A percentile compares a stretch with the other conserved stretches of the same genome.
These are phyloP conservation scores for Drosophila anomelani DNA, from an alignment of 2,888 invertebrate genomes.

Conservation along the genomic window DNA sequence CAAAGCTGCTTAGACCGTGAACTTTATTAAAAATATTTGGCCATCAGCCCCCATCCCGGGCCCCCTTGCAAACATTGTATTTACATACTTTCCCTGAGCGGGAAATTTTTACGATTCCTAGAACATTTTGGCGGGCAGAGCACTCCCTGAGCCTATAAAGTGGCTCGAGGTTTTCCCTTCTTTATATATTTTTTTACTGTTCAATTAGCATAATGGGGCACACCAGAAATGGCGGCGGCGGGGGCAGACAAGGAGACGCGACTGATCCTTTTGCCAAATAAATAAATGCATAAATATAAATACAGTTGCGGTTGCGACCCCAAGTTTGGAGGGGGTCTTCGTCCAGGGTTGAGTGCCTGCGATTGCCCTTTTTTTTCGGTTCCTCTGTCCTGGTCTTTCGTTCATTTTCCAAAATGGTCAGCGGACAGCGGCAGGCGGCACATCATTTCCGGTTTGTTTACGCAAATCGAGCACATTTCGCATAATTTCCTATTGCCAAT, in stretches of 20 bases:
- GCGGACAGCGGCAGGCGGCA: conserved; percentile 58
- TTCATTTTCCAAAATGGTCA: conserved; percentile 73
- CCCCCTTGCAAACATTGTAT: conserved; percentile 37
- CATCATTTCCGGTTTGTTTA: conserved; percentile 82
- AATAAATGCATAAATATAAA: conserved; percentile 81
- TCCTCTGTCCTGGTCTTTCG: conserved; percentile 18
- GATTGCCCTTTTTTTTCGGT: conserved; percentile 24
- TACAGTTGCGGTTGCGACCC: conserved; percentile 51
- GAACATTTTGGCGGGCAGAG: conserved; percentile 62
- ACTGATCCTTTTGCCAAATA: conserved; percentile 79
- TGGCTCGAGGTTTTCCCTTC: conserved; percentile 46
- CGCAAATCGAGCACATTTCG: conserved; percentile 82
- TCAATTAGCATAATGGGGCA: conserved; percentile 82
- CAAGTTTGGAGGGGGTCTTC: not conserved
- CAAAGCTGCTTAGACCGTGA: conserved; percentile 71
- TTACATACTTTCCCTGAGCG: conserved; percentile 68
- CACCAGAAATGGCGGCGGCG: conserved; percentile 56
- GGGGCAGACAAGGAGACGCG: conserved; percentile 51
- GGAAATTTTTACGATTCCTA: conserved; percentile 70
- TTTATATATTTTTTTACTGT: conserved; percentile 65
- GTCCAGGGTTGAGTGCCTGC: conserved; percentile 17
- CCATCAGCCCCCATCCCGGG: conserved; percentile 29
- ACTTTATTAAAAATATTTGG: conserved; percentile 80
- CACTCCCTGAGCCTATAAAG: conserved; percentile 75
- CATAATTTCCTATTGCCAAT: conserved; percentile 81